Evolutionary conservation across 2,888 invertebrate species (phyloP), one percentile per base, ranked within the genome.

Genomic region (Metallyticus violacea): DNA sequence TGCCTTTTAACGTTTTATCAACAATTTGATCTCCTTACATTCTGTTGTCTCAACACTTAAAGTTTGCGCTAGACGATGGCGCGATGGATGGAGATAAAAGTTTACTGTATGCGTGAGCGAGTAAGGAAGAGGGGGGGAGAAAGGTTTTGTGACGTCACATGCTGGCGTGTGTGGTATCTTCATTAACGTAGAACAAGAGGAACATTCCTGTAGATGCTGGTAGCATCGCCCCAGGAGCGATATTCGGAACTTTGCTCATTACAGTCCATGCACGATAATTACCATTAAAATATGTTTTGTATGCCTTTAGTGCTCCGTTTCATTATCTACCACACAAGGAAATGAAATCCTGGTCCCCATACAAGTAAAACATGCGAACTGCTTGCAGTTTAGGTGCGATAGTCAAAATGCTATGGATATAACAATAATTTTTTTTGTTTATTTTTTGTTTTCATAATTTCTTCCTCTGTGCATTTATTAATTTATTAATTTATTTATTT

Each of bases 91-190:
- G 15, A 62, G 40, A 62, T 62, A 62, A 62, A 62, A 62, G 85
- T 85, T 85, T 26, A 28, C 76, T n/a, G 78, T 22, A 40, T 76
- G 27, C 78, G 26, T 76, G 25, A 78, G 78, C 3, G 62, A 28
- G 26, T 26, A 4, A n/a, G 85, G 29, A n/a, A 7, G 79, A 28
- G 25, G 80, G 30, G 78, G 85, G 7, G 27, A 77, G 29, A 7
- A 76, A 22, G 85, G 62, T 85, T 81, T 85, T 85, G 85, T 85
- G 40, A 62, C 40, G 40, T 62, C 40, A 62, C 40, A 62, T 62
- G 40, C 40, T 62, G 40, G 40, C 40, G 40, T 62, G 22, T 62
- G 40, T 62, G 40, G 40, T 62, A 62, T 62, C 40, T 62, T 62
- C 40, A 62, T 62, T 62, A 62, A 62, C 40, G 40, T 62, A 62